phyloP scores from a whole-genome alignment of 1,140 invertebrate species.

The Papilio dardanus region DNA sequence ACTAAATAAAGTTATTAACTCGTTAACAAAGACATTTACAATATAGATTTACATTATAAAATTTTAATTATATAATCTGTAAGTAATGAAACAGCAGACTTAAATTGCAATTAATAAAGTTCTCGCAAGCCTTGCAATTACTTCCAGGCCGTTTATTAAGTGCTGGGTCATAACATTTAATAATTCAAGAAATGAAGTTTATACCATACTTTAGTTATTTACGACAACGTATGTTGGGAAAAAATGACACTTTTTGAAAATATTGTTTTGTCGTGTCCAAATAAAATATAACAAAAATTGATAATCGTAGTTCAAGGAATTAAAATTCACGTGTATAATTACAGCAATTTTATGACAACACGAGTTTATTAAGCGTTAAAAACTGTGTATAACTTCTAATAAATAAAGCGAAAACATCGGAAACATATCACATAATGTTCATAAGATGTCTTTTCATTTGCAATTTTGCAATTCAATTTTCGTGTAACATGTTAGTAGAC shows the following conservation, averaged over 20 bases:
- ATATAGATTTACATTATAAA: background rate
- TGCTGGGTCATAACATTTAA: conserved; percentile 1
- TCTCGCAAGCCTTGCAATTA: conserved; percentile 5
- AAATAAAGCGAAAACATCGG: background rate
- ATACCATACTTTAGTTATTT: background rate
- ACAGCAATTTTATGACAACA: too few relatives aligned
- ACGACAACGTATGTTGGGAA: background rate
- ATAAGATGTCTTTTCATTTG: too few relatives aligned
- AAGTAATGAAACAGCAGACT: conserved; percentile 4
- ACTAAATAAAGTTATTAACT: background rate
- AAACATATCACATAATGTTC: background rate
- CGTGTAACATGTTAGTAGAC: background rate
- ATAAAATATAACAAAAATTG: too few relatives aligned
- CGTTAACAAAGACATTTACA: background rate
- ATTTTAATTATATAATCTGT: conserved; percentile 4
- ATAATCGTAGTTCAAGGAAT: too few relatives aligned
- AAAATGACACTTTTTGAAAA: background rate
- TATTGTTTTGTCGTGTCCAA: too few relatives aligned
- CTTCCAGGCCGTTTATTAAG: conserved; percentile 12
- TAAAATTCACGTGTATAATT: too few relatives aligned
- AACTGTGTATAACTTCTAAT: background rate
- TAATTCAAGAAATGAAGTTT: background rate
- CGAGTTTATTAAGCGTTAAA: too few relatives aligned
- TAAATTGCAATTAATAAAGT: conserved; percentile 26
- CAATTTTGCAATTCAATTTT: background rate